Evolutionary conservation across 2,888 invertebrate genomes (phyloP).

Genomic region (Leptura quadrifasciata): DNA sequence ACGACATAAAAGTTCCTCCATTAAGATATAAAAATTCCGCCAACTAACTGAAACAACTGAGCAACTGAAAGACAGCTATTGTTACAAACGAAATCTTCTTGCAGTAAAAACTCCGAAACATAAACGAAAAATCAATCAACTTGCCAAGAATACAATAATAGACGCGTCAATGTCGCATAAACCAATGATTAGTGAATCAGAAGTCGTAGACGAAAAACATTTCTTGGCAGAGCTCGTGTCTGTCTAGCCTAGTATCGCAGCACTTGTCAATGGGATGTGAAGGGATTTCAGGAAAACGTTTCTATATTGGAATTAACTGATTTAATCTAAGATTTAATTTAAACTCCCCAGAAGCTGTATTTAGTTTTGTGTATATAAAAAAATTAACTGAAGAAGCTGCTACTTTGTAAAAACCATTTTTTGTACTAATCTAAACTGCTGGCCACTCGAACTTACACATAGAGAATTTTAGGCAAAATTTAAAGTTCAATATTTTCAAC

Average conservation of each 20-base stretch:
- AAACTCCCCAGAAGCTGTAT: too few species aligned
- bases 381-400: too few species aligned
- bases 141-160: constrained; percentile 5
- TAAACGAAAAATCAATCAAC: background rate
- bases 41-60: background rate
- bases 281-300: too few species aligned
- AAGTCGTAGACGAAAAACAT: background rate
- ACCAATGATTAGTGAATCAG: background rate
- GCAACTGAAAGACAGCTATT: background rate
- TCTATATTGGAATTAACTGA: too few species aligned
- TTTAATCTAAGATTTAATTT: too few species aligned
- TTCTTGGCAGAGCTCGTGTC: background rate
- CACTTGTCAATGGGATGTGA: background rate
- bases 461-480: too few species aligned
- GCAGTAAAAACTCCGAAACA: background rate
- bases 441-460: too few species aligned
- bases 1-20: background rate
- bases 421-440: too few species aligned
- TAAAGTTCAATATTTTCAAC: too few species aligned
- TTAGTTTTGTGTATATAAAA: too few species aligned
- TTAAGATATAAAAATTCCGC: background rate
- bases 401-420: too few species aligned
- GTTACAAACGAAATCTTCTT: background rate
- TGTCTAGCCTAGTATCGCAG: background rate
- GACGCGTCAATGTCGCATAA: background rate